Evolutionary conservation across 2,113 vertebrate species (phyloP), one percentile per base, ranked within the genome.

Genomic region (Anguilla japonica): DNA sequence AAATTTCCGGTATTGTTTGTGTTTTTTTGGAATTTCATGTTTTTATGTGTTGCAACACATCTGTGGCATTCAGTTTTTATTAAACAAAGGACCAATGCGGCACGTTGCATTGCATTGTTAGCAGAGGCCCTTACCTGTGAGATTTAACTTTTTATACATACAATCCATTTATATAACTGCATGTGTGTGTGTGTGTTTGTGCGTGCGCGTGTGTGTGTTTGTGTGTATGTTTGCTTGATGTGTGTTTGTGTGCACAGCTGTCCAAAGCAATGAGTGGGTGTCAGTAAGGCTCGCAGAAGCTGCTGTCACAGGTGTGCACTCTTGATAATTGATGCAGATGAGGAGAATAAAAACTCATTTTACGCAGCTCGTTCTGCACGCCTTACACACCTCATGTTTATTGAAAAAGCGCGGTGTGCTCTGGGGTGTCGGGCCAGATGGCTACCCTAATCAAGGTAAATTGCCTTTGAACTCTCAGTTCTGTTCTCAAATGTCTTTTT

Each of bases 361-460:
- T 57, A 67, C 34, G n/a, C 56, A 82, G 40, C 56, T 5, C 79
- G 14, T 43, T 41, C 39, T 29, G 46, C 18, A 41, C 53, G 13
- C 34, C 79, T 29, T 29, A 39, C 50, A 11, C 79, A 40, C 39
- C 39, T 29, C 83, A 50, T 78, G 41, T 43, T 60, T 60, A 41
- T 82, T 63, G 53, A 41, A 67, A 60, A 8, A 53, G 53, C 15
- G 2, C 40, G 13, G 85, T 41, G 79, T 60, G 85, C 26, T 60
- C 3, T 43, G 50, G 79, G 79, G 57, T 86, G 53, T 53, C 56
- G 43, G 85, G 79, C 56, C 85, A 86, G 79, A 86, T 81, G 85
- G 87, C 41, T 53, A 43, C 26, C 60, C 46, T 82, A 88, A 88
- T 88, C 83, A 85, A 85, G 79, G 79, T 53, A 85, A 57, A 88